A percentile compares a stretch with the other conserved stretches of the same genome.
These are phyloP conservation scores for Telenomus remus DNA, from an alignment of 1,140 invertebrate genomes.

Conservation along the genomic window DNA sequence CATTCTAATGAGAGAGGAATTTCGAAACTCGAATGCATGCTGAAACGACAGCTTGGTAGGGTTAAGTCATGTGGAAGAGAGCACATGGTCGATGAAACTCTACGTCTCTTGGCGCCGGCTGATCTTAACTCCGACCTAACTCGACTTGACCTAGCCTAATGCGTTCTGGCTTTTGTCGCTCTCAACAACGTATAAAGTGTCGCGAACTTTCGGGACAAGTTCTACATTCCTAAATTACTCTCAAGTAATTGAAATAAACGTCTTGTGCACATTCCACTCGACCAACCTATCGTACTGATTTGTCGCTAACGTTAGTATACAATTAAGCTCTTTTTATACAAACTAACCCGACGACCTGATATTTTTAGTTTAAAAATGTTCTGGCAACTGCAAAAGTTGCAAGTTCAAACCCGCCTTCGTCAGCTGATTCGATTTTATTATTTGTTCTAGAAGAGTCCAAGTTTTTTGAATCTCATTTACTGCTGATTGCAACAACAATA, in stretches of 20 bases:
- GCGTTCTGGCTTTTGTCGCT: conserved; percentile 57
- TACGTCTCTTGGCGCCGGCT: conserved; percentile 49
- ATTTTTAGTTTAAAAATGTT: no score
- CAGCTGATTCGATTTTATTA: no score
- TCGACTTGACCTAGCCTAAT: conserved; percentile 57
- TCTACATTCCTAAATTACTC: conserved; percentile 54
- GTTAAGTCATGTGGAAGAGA: conserved; percentile 65
- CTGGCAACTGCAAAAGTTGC: no score
- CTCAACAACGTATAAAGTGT: conserved; percentile 53
- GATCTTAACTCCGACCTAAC: conserved; percentile 59
- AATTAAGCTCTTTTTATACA: no score
- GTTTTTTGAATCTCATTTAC: no score
- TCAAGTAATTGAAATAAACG: conserved; percentile 53
- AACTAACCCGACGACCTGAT: no score
- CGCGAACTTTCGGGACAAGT: conserved; percentile 53
- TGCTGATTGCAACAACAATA: no score
- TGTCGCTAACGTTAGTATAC: conserved; percentile 26
- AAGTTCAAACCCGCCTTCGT: no score
- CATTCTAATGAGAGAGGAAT: conserved; percentile 53
- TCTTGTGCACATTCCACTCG: conserved; percentile 33
- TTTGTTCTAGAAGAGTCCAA: no score
- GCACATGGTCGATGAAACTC: conserved; percentile 62
- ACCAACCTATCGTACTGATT: conserved; percentile 24
- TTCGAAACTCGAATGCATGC: conserved; percentile 44
- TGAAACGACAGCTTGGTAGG: conserved; percentile 56